A percentile compares a stretch with the other conserved stretches of the same genome.
phyloP scores from a whole-genome alignment of 2,113 vertebrate genomes.

The Leucopsar rothschildi region DNA sequence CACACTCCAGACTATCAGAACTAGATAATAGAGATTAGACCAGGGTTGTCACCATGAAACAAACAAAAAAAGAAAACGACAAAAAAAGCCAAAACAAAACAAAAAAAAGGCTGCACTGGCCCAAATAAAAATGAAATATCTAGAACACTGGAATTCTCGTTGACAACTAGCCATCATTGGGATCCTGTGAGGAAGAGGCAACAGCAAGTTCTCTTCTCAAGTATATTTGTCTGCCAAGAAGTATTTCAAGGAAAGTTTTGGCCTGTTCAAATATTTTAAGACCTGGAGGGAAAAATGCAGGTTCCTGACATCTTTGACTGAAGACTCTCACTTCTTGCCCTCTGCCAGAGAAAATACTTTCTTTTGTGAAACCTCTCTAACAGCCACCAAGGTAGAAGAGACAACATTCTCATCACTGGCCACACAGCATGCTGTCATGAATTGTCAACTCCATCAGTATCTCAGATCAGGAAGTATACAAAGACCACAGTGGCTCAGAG shows the following conservation, averaged over 20 bases:
- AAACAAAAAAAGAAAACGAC: neutral
- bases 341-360: neutral
- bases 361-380: accelerated
- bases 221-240: neutral
- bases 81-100: neutral
- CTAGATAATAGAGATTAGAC: neutral
- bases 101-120: neutral
- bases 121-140: neutral
- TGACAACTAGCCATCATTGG: neutral
- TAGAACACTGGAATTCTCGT: neutral
- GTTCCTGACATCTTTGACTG: neutral
- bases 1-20: neutral
- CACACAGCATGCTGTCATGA: neutral
- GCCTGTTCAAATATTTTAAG: neutral
- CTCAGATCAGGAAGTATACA: neutral
- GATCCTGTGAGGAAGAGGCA: neutral
- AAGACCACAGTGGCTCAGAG: neutral
- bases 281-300: neutral
- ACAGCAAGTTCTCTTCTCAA: neutral
- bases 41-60: neutral
- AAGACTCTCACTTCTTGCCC: neutral
- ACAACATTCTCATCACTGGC: neutral
- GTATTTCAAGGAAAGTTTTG: neutral
- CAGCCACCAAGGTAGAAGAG: neutral
- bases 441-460: neutral